These are phyloP conservation scores for Mastomys coucha DNA, from an alignment of 2,113 vertebrate species.

Conservation along the genomic window DNA sequence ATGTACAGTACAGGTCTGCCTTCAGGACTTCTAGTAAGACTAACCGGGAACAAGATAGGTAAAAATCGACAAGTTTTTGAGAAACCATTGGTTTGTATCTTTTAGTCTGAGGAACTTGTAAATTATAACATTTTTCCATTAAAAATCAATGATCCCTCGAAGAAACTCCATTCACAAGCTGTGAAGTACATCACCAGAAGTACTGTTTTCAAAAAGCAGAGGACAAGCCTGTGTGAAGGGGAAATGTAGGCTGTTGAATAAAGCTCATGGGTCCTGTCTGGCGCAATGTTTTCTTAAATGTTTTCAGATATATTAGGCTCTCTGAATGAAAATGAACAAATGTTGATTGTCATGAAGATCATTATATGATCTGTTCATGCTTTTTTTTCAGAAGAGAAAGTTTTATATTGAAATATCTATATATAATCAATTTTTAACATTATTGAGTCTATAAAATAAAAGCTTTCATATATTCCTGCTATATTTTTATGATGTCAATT, in stretches of 20 bases:
- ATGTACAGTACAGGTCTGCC: neutral
- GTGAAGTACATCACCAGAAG: neutral
- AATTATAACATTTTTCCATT: neutral
- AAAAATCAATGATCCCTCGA: neutral
- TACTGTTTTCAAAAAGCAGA: neutral
- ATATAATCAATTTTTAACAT: neutral
- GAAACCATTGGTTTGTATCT: neutral
- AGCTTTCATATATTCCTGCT: neutral
- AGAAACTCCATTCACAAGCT: conserved; percentile 42
- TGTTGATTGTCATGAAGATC: neutral
- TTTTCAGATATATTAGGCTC: conserved; percentile 20
- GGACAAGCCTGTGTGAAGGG: neutral
- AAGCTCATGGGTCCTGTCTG: neutral
- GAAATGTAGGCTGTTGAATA: neutral
- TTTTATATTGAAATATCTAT: conserved; percentile 40
- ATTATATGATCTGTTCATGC: neutral
- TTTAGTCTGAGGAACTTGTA: conserved; percentile 24
- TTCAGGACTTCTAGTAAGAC: neutral
- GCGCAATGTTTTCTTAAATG: neutral
- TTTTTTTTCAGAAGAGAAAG: neutral
- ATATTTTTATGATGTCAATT: neutral
- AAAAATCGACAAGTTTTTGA: neutral
- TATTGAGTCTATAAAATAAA: conserved; percentile 44
- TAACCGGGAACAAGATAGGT: neutral
- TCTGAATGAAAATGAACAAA: conserved; percentile 42